Evolutionary conservation across 2,888 invertebrate genomes (phyloP).

Genomic region (Alloscopus bannaensis): DNA sequence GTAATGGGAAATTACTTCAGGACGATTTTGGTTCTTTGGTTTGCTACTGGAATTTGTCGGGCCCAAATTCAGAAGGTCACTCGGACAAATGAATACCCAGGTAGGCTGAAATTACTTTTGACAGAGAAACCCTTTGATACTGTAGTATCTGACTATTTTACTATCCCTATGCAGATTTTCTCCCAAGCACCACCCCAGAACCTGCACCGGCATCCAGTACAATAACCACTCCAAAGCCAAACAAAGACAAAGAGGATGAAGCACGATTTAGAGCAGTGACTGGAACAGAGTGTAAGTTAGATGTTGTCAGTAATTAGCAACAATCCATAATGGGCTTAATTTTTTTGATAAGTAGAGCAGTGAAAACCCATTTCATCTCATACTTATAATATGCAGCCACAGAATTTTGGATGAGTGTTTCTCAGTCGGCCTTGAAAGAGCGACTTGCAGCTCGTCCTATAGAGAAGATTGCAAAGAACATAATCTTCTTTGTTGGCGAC

Average conservation of each 20-base stretch:
- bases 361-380: not conserved
- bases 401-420: slow-evolving; percentile 28
- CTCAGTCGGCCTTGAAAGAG: slow-evolving; percentile 15
- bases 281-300: slow-evolving; percentile 39
- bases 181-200: slow-evolving; percentile 1
- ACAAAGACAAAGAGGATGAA: slow-evolving; percentile 22
- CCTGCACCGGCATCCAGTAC: not conserved
- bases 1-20: slow-evolving; percentile 3
- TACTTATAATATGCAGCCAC: slow-evolving; percentile 20
- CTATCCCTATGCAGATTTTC: slow-evolving; percentile 24
- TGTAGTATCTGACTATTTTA: not conserved
- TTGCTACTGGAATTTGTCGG: slow-evolving; percentile 1
- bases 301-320: not conserved
- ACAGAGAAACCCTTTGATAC: not conserved
- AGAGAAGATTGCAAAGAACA: slow-evolving; percentile 53
- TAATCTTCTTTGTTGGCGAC: slow-evolving; percentile 54
- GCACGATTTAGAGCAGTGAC: slow-evolving; percentile 26
- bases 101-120: not conserved
- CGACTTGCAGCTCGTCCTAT: not conserved
- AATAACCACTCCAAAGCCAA: not conserved
- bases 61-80: slow-evolving; percentile 36
- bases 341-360: not conserved
- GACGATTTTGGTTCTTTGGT: slow-evolving; percentile 2
- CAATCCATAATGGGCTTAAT: too few species aligned
- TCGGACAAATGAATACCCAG: slow-evolving; percentile 8